Evolutionary conservation across 2,888 invertebrate species (phyloP).

Genomic region (Drosophila limbata): DNA sequence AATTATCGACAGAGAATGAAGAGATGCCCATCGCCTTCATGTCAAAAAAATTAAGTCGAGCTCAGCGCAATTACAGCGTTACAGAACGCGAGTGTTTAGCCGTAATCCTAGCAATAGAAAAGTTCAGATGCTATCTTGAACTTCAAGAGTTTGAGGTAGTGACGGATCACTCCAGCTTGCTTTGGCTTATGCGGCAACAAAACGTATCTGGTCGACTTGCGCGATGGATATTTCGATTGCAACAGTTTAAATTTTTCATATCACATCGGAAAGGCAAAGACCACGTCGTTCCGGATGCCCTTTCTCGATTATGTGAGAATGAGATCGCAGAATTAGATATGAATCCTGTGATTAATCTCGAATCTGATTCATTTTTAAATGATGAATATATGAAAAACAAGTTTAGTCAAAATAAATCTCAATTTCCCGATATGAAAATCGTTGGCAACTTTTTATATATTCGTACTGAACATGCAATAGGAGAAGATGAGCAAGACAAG

Average conservation of each 20-base stretch:
- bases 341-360: neutral
- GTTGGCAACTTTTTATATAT: neutral
- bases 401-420: neutral
- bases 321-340: neutral
- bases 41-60: constrained; percentile 4
- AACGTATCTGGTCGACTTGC: constrained; percentile 13
- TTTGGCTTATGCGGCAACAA: constrained; percentile 20
- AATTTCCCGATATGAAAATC: neutral
- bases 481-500: too few species aligned
- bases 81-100: constrained; percentile 7
- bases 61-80: constrained; percentile 9
- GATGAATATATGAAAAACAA: neutral
- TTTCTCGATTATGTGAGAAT: neutral
- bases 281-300: constrained; percentile 1
- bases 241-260: constrained; percentile 12
- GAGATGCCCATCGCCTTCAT: constrained; percentile 11
- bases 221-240: constrained; percentile 11
- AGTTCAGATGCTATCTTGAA: constrained; percentile 6
- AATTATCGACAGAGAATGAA: constrained; percentile 1
- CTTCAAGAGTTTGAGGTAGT: constrained; percentile 28
- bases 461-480: neutral
- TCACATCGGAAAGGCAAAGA: constrained; percentile 13
- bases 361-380: neutral
- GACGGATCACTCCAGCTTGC: constrained; percentile 3
- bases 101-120: constrained; percentile 2